Base-by-base conservation (phyloP, 1,140 invertebrate species). In the Oreohelix idahoensis region DNA sequence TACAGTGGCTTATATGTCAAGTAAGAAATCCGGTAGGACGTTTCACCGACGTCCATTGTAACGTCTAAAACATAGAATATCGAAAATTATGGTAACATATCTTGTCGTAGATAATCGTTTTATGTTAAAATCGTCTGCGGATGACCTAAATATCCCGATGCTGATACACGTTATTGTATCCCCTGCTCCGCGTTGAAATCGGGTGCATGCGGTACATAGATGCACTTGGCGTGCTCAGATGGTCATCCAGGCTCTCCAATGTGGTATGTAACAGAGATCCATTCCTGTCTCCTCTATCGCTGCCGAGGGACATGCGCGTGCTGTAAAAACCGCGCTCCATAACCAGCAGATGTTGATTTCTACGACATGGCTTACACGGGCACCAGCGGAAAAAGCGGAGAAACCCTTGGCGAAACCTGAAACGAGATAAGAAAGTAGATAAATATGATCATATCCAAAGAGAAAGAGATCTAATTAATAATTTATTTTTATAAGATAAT, bases 361-460 rank as follows among this genome's bases (percentile, higher is more conserved):
- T 85, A 58, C 87, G 86, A 77, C 89, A 89, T 0, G 84, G 84
- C 35, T 77, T 36, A 77, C 88, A 91, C 0, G 89, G 89, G 82
- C 88, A 89, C 84, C 87, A 90, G 69, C 90, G 88, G 81, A 91
- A 91, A 26, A 89, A 86, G 23, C 86, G 84, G 32, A 89, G 86
- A 73, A 91, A 91, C 26, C 90, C 90, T 81, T 91, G 89, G 17
- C 90, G 83, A 75, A 90, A 90, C 78, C 89, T 90, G 35, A 71
- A 70, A 53, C 26, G 74, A 29, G 66, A 73, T 5, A 10, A 70
- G 32, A 70, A 35, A 8, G 4, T 2, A 35, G 2, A n/a, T 70
- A 4, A 36, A 66, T 32, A 66, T 8, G 20, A 66, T 5, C 42
- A 45, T 45, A 45, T 45, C 42, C 15, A 45, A 45, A 15, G 5